These are phyloP conservation scores for Pangasius djambal DNA, from an alignment of 2,797 vertebrate species.

Conservation along the genomic window DNA sequence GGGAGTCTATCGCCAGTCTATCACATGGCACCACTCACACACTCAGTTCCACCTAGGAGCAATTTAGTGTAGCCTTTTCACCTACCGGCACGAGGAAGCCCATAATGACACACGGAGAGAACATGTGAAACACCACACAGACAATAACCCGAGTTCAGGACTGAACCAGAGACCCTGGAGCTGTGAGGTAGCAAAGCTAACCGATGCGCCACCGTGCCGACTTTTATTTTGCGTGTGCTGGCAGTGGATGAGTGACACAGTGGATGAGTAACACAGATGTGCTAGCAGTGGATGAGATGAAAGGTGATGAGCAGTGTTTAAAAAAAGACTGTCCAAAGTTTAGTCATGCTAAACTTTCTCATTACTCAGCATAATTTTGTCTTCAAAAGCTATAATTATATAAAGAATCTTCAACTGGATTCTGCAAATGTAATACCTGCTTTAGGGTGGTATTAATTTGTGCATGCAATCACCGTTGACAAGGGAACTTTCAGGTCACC, in stretches of 20 bases:
- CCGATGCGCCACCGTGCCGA: too few species aligned
- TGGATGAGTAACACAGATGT: too few species aligned
- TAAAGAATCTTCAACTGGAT: neutral
- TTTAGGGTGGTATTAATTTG: neutral
- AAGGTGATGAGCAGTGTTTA: too few species aligned
- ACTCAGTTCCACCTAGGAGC: neutral
- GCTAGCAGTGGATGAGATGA: too few species aligned
- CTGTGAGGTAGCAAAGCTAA: neutral
- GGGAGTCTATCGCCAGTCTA: too few species aligned
- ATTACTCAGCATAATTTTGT: neutral
- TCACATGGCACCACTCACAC: neutral
- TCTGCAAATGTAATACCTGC: neutral
- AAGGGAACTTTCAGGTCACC: neutral
- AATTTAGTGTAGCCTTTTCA: neutral
- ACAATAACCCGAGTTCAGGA: neutral
- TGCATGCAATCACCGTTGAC: neutral
- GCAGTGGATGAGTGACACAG: neutral
- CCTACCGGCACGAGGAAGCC: neutral
- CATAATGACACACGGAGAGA: neutral
- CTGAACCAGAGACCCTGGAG: neutral
- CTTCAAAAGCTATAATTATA: neutral
- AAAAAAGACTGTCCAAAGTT: too few species aligned
- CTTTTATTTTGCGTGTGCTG: neutral
- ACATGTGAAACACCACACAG: neutral
- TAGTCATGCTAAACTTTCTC: neutral